Conservation (phyloP, 2,113 vertebrate genomes). For the Gasterosteus aculeatus region DNA sequence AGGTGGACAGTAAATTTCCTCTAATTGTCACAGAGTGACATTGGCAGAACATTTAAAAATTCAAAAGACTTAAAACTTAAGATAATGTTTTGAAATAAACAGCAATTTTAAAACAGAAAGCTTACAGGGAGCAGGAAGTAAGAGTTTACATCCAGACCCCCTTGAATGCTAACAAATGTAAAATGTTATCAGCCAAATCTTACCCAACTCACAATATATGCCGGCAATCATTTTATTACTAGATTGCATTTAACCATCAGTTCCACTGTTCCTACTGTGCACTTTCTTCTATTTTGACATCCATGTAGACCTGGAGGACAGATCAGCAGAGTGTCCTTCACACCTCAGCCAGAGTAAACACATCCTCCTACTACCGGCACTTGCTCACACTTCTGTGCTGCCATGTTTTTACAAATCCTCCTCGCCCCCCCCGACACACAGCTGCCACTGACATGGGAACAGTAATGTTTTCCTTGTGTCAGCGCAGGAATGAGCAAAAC, state of each 20-base stretch:
- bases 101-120: not conserved
- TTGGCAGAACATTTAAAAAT: not conserved
- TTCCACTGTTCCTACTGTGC: not conserved
- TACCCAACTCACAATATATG: not conserved
- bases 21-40: constrained; percentile 52
- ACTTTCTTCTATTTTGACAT: constrained; percentile 28
- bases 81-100: not conserved
- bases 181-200: not conserved
- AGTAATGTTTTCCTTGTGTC: constrained; percentile 15
- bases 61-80: not conserved
- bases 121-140: not conserved
- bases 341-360: constrained; percentile 77
- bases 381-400: constrained; percentile 74
- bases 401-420: constrained; percentile 72
- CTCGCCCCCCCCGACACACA: constrained; percentile 14
- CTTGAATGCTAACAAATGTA: not conserved
- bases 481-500: not conserved
- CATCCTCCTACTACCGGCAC: constrained; percentile 66
- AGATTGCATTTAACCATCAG: not conserved
- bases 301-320: constrained; percentile 56
- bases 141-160: not conserved
- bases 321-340: constrained; percentile 70
- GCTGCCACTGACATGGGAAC: constrained; percentile 57
- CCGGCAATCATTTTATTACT: not conserved
- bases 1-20: constrained; percentile 66